Evolutionary conservation across 2,888 invertebrate genomes (phyloP), one percentile per base, ranked within the genome.

Genomic region (Drosophila ochracea): DNA sequence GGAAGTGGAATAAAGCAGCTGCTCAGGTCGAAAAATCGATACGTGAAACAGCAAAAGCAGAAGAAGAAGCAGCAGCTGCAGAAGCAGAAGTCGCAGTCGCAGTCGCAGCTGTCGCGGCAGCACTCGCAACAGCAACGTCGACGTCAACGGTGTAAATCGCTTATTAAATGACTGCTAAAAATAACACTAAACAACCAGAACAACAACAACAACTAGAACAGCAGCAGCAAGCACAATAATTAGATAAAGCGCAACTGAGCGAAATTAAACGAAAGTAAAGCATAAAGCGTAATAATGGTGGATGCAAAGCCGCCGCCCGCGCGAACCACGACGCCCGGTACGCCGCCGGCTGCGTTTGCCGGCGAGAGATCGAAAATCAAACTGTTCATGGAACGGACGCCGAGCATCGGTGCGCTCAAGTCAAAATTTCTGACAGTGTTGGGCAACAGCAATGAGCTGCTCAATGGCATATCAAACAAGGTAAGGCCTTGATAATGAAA

Each of bases 391-490:
- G 94, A 93, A 37, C 91, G 92, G 4, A 92, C 92, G 55, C 94
- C 94, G 31, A 93, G 93, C 72, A 92, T 92, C 61, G 92, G 92
- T 4, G 92, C 94, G 71, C 90, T 94, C 33, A 94, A 93, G 78
- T 93, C 94, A 33, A 93, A 94, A 80, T 93, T 94, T 77, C 83
- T 94, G 61, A 93, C 94, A 4, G 94, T 94, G 66, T 89, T 94
- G 59, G 94, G 94, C 52, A 94, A 93, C 74, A 94, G 94, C 80
- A 94, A 94, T 73, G 94, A 94, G 82, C 88, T 94, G 64, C 91
- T 94, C 67, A 94, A 93, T 74, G 94, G 93, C 50, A 93, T 94
- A 81, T 94, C 94, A 35, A 94, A 94, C 85, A 94, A 93, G 93
- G 94, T 94, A 88, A 80, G 91, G 68, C 91, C 91, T 90, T 84